Conservation (phyloP, 30 jellyfish, hydroid and myxozoan genomes). For the Aurelia sp. region DNA sequence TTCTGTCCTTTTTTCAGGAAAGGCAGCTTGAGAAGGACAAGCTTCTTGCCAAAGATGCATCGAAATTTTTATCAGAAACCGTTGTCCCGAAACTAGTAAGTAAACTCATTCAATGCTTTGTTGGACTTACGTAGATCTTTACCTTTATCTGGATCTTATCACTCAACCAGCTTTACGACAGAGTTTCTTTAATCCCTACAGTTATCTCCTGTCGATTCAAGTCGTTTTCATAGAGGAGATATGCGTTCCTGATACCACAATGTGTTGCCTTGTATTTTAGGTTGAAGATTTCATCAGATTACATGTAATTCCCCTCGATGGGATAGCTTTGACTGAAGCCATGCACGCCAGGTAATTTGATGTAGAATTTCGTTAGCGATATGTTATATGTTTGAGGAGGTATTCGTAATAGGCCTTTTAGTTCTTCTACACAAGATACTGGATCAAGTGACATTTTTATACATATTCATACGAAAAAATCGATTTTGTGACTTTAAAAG, state of each 20-base stretch:
- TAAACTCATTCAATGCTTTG: neutral
- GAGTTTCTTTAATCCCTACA: too few species aligned
- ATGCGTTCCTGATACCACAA: too few species aligned
- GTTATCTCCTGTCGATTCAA: too few species aligned
- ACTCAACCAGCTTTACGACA: too few species aligned
- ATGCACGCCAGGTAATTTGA: constrained; percentile 82
- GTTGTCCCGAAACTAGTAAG: constrained; percentile 88
- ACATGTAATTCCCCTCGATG: constrained; percentile 91
- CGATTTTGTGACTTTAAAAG: too few species aligned
- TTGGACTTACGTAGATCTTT: too few species aligned
- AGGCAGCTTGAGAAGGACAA: constrained; percentile 79
- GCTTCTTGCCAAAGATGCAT: constrained; percentile 74
- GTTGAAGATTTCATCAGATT: constrained; percentile 88
- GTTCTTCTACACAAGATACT: neutral
- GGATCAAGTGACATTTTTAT: too few species aligned
- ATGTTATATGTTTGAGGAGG: too few species aligned
- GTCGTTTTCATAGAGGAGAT: too few species aligned
- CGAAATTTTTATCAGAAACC: constrained; percentile 83
- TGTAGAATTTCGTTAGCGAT: neutral
- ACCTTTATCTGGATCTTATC: too few species aligned
- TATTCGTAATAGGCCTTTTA: neutral
- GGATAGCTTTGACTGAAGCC: constrained; percentile 89
- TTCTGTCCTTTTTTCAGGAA: constrained; percentile 38
- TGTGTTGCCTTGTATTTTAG: neutral
- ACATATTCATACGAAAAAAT: too few species aligned